phyloP scores from a whole-genome alignment of 2,888 invertebrate genomes.

The Andrena flavipes region DNA sequence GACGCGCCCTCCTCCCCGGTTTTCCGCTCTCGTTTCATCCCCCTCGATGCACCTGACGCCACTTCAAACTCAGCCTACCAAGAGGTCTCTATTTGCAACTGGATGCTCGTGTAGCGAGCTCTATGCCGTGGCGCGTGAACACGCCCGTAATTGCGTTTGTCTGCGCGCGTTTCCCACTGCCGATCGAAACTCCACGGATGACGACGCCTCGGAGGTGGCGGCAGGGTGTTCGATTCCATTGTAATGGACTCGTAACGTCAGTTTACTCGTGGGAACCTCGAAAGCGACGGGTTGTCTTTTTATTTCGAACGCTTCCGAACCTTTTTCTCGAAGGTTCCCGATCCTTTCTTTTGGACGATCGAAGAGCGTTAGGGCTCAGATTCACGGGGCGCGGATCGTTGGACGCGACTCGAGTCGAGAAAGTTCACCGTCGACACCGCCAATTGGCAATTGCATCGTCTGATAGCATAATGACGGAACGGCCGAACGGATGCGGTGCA shows the following conservation, averaged over 20 bases:
- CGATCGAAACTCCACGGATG: constrained; percentile 4
- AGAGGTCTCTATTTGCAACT: constrained; percentile 26
- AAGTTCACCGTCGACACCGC: constrained; percentile 66
- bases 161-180: background rate
- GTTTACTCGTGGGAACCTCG: no score
- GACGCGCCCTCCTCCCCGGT: background rate
- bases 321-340: no score
- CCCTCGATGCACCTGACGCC: constrained; percentile 51
- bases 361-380: background rate
- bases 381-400: constrained; percentile 12
- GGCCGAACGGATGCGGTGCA: constrained; percentile 67
- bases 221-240: no score
- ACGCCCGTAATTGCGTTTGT: constrained; percentile 22
- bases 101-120: constrained; percentile 13
- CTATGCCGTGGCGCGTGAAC: background rate
- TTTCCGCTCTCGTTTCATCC: constrained; percentile 25
- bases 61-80: constrained; percentile 41
- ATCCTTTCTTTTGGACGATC: background rate
- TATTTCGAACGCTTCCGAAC: no score
- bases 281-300: background rate
- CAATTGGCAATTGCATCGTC: constrained; percentile 80
- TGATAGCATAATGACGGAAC: constrained; percentile 78
- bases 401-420: constrained; percentile 53
- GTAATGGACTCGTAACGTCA: no score
- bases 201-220: no score